A percentile compares a stretch with the other conserved stretches of the same genome.
Evolutionary conservation across 2,888 invertebrate species (phyloP).

Genomic region (Lamellibrachia columna): DNA sequence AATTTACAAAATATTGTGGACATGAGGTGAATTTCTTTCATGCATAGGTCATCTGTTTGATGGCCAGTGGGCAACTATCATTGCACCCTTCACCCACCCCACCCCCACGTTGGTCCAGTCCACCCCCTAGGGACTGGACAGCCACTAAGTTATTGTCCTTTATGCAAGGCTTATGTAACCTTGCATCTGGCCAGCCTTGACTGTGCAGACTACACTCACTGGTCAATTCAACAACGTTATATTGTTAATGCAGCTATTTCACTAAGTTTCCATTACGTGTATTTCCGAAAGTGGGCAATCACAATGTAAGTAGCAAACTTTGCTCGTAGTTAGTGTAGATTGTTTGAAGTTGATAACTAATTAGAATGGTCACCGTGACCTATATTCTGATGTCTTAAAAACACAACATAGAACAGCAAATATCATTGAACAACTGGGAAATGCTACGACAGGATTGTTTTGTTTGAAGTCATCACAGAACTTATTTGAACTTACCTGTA

Average conservation of each 20-base stretch:
- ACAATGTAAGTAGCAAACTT: background rate
- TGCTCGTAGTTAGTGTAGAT: background rate
- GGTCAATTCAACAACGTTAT: background rate
- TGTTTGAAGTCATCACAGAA: background rate
- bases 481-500: background rate
- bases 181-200: background rate
- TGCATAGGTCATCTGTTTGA: too few species aligned
- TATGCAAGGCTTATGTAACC: constrained; percentile 5
- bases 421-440: background rate
- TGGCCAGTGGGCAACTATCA: background rate
- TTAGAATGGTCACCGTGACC: background rate
- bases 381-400: background rate
- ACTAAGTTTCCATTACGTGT: background rate
- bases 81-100: background rate
- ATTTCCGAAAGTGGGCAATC: background rate
- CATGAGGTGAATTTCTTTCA: too few species aligned
- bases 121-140: constrained; percentile 13
- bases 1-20: too few species aligned
- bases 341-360: background rate
- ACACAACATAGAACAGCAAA: background rate
- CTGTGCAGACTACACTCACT: background rate
- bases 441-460: background rate
- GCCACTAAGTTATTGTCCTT: background rate
- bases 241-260: background rate
- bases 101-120: background rate